These are phyloP conservation scores for Cyanoderma ruficeps DNA, from an alignment of 2,113 vertebrate genomes.

Conservation along the genomic window DNA sequence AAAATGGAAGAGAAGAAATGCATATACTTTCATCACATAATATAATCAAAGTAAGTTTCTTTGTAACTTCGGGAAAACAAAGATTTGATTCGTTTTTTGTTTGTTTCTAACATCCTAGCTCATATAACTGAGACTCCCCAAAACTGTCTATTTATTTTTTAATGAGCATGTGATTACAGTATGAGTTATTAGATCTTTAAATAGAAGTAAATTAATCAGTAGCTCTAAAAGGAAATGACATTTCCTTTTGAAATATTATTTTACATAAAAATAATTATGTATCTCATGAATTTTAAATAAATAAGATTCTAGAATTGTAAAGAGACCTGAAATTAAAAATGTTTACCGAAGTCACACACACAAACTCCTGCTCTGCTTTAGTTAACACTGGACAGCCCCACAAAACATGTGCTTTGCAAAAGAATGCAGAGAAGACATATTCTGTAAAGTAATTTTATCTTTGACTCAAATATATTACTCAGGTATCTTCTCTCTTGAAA, in stretches of 20 bases:
- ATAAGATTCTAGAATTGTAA: not conserved
- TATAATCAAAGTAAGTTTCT: not conserved
- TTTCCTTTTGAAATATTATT: constrained; percentile 38
- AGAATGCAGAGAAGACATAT: not conserved
- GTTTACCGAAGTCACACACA: not conserved
- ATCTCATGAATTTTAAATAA: constrained; percentile 25
- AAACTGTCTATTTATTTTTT: constrained; percentile 34
- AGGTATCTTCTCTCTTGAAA: not conserved
- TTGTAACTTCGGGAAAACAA: not conserved
- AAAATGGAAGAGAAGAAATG: not conserved
- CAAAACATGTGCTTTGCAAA: not conserved
- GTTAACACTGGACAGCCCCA: not conserved
- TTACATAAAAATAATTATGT: not conserved
- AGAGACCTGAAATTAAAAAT: not conserved
- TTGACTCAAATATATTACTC: not conserved
- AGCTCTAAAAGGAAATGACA: constrained; percentile 33
- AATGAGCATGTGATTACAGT: not conserved
- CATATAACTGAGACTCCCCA: not conserved
- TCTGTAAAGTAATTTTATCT: not conserved
- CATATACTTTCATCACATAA: not conserved
- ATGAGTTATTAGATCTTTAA: constrained; percentile 24
- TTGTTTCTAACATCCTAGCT: not conserved
- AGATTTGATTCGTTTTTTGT: not conserved
- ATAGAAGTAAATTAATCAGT: constrained; percentile 41
- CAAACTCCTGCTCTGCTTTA: not conserved